Base-by-base conservation (phyloP, 2,888 invertebrate genomes). In the Tetheella fluctuosa region DNA sequence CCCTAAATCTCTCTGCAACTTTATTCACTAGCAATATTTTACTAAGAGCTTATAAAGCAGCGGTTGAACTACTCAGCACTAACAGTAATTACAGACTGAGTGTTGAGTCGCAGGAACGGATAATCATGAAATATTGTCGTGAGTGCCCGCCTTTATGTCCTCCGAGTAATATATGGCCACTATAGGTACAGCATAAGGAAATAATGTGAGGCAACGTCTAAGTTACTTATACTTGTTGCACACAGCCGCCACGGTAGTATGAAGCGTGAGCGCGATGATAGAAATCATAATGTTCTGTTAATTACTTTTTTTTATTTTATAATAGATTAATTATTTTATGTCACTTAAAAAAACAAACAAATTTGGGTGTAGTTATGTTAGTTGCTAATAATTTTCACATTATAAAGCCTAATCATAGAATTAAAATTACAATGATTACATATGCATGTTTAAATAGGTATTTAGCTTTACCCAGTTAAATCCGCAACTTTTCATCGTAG, bases 121-220 rank as follows among this genome's bases (percentile, higher is more conserved):
- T 81, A 80, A 81, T 80, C 76, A 76, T 74, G 74, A 83, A 72
- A 81, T 81, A 81, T 20, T 48, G 48, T 75, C 66, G 62, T 58
- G 55, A 60, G 59, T 48, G 59, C 58, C 60, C 61, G 65, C 64
- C 65, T 63, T 64, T 69, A 66, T 57, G 59, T 69, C 65, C 64
- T 64, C 37, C 17, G 20, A 48, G n/a, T 48, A n/a, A 48, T 58
- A 56, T 59, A 23, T 69, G 64, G 64, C 67, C 68, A 69, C 65
- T 59, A 60, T 17, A 48, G 20, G 48, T 48, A 48, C 2, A 48
- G 48, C 60, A 52, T 20, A 48, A 48, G 20, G 48, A 48, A 20
- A 48, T 48, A 20, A 48, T 20, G 7, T 48, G n/a, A 10, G 48
- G 48, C 17, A n/a, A 42, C 17, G 17, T 42, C n/a, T 42, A n/a